Evolutionary conservation across 2,113 vertebrate genomes (phyloP).

Genomic region (Hystrix brachyura): DNA sequence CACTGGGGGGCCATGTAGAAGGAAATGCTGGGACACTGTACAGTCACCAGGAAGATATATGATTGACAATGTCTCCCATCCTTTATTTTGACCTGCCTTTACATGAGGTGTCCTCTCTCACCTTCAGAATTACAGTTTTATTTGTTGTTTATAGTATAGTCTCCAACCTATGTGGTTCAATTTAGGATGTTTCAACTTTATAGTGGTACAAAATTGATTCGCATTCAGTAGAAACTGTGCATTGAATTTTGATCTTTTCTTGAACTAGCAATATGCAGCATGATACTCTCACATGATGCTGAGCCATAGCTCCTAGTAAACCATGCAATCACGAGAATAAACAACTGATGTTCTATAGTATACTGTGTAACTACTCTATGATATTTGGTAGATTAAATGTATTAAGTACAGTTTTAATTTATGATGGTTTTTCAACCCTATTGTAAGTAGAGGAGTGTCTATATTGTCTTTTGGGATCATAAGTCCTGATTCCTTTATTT

Average conservation of each 20-base stretch:
- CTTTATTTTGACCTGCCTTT: slow-evolving; percentile 29
- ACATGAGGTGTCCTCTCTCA: not conserved
- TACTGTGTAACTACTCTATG: not conserved
- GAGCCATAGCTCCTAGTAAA: not conserved
- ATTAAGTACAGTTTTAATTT: not conserved
- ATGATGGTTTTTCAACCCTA: not conserved
- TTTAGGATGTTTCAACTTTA: not conserved
- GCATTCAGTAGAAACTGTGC: not conserved
- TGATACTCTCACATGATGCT: not conserved
- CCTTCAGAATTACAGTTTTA: not conserved
- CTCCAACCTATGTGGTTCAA: not conserved
- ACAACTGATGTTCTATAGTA: not conserved
- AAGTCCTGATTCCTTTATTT: slow-evolving; percentile 33
- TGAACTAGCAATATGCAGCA: not conserved
- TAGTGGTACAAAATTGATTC: not conserved
- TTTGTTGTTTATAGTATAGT: not conserved
- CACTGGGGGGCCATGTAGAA: not conserved
- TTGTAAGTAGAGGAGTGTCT: not conserved
- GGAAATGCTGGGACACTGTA: not conserved
- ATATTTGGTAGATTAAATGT: not conserved
- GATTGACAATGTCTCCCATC: not conserved
- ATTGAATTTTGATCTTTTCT: not conserved
- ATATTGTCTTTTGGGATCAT: not conserved
- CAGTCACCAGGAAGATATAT: not conserved
- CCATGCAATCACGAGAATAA: not conserved